Percentiles rank a stretch among this genome's conserved stretches.
These are phyloP conservation scores for Holothuria glaberrima DNA, from an alignment of 35 echinoderm and acorn worm species.

Conservation along the genomic window DNA sequence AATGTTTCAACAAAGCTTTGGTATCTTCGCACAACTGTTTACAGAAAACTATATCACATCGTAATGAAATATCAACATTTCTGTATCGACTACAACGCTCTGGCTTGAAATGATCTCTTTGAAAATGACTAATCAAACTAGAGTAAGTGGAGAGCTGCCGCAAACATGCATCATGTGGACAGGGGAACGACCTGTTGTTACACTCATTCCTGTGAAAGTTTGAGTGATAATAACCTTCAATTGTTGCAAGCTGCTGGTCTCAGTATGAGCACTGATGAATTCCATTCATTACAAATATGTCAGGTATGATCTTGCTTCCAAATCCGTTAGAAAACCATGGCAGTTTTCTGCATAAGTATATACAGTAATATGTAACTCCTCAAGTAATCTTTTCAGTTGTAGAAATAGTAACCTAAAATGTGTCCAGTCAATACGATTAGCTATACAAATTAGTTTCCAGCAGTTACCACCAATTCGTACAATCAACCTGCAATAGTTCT, in stretches of 20 bases:
- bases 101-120: conserved; percentile 35
- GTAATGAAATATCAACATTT: conserved; percentile 33
- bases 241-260: conserved; percentile 44
- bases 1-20: conserved; percentile 21
- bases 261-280: conserved; percentile 30
- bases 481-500: no score
- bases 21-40: conserved; percentile 37
- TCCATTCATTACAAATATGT: no score
- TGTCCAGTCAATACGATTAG: no score
- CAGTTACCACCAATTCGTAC: no score
- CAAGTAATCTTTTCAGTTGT: no score
- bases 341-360: no score
- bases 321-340: no score
- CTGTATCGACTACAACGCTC: neutral
- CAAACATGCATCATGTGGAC: conserved; percentile 33
- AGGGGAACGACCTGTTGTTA: conserved; percentile 60
- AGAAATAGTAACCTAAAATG: no score
- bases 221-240: conserved; percentile 64
- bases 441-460: no score
- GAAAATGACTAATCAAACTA: conserved; percentile 40
- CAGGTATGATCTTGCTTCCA: no score
- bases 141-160: conserved; percentile 7
- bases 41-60: conserved; percentile 40
- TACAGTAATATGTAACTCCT: no score
- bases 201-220: conserved; percentile 60